A percentile compares a stretch with the other conserved stretches of the same genome.
Evolutionary conservation across 2,113 vertebrate genomes (phyloP).

Genomic region (Cacatua alba): DNA sequence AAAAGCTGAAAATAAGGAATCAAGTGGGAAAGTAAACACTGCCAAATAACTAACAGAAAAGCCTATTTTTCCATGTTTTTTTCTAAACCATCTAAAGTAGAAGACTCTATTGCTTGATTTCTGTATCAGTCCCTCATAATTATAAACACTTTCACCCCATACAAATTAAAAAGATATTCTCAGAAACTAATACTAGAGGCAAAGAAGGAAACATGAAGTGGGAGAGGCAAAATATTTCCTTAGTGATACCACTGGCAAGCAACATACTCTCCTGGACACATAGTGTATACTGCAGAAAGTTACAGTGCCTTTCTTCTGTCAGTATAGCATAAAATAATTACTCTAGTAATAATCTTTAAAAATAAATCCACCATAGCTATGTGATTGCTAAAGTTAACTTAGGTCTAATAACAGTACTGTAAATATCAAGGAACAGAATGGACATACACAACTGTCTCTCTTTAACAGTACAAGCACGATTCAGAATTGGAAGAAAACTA

Average conservation of each 20-base stretch:
- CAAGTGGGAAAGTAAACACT: not conserved
- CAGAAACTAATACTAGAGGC: not conserved
- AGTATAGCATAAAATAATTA: not conserved
- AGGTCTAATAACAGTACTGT: not conserved
- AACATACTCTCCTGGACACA: not conserved
- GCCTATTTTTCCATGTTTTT: not conserved
- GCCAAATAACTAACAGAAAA: not conserved
- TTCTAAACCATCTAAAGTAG: not conserved
- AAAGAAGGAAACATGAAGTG: not conserved
- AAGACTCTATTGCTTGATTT: not conserved
- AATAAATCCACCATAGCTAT: not conserved
- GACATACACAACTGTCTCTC: not conserved
- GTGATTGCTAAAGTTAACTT: not conserved
- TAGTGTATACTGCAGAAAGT: not conserved
- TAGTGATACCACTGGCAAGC: not conserved
- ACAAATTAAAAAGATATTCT: not conserved
- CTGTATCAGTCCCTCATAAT: not conserved
- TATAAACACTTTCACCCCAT: not conserved
- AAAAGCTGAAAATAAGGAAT: not conserved
- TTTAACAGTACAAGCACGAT: not conserved
- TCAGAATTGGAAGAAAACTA: not conserved
- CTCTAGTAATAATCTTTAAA: not conserved
- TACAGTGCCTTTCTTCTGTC: not conserved
- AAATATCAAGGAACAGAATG: not conserved
- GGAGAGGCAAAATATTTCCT: not conserved